These are phyloP conservation scores for Temnopleurus reevesii DNA, from an alignment of 53 echinoderm and acorn worm genomes.

Conservation along the genomic window DNA sequence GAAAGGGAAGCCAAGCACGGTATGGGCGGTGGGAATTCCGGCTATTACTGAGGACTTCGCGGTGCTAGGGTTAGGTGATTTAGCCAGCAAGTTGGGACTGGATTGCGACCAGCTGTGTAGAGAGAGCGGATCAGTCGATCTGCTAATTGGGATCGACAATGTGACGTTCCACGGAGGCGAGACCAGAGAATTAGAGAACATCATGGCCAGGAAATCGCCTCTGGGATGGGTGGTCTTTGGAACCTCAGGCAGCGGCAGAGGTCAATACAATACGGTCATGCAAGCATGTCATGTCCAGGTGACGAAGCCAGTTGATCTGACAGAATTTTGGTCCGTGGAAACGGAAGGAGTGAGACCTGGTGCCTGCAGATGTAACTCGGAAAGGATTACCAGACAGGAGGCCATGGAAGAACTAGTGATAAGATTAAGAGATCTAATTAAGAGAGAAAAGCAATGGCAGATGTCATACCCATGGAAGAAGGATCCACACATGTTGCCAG, in stretches of 20 bases:
- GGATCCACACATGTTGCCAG: slow-evolving; percentile 62
- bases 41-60: background rate
- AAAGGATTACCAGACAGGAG: background rate
- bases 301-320: slow-evolving; percentile 45
- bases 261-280: background rate
- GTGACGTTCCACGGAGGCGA: background rate
- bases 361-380: background rate
- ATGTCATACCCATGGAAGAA: slow-evolving; percentile 73
- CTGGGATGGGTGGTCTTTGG: background rate
- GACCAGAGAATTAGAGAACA: background rate
- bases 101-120: background rate
- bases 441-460: slow-evolving; percentile 67
- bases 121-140: background rate
- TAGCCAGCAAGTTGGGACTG: background rate
- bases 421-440: slow-evolving; percentile 34
- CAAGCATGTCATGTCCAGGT: slow-evolving; percentile 54
- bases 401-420: too few relatives aligned
- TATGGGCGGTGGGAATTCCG: background rate
- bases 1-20: background rate
- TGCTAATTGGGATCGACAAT: background rate
- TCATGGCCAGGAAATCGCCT: background rate
- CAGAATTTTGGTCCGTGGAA: slow-evolving; percentile 64
- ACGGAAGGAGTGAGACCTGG: slow-evolving; percentile 7
- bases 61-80: background rate
- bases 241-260: too few relatives aligned